These are phyloP conservation scores for Upupa epops DNA, from an alignment of 2,113 vertebrate genomes.

Conservation along the genomic window DNA sequence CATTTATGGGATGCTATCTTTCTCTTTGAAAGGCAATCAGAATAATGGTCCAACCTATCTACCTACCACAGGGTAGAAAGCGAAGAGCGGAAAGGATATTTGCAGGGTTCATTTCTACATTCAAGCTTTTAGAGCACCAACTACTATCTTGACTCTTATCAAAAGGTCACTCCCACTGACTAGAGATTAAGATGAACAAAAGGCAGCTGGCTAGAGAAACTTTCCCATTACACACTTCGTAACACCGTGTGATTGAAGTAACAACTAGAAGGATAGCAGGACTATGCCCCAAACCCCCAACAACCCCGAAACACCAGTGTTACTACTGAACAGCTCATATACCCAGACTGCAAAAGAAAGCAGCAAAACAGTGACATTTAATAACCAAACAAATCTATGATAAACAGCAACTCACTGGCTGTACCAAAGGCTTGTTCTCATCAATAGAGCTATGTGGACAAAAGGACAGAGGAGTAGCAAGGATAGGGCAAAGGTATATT, in stretches of 20 bases:
- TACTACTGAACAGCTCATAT: neutral
- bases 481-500: neutral
- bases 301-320: neutral
- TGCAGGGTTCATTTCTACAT: fast-evolving
- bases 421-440: neutral
- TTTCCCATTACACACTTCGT: neutral
- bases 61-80: neutral
- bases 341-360: neutral
- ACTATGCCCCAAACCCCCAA: neutral
- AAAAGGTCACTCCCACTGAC: neutral
- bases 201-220: neutral
- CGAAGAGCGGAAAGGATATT: neutral
- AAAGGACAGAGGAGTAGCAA: neutral
- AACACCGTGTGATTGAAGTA: neutral
- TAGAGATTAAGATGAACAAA: neutral
- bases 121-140: neutral
- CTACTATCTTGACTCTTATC: neutral
- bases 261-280: neutral
- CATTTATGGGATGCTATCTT: neutral
- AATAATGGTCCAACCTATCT: neutral
- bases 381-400: neutral
- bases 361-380: neutral
- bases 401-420: neutral
- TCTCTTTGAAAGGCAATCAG: neutral
- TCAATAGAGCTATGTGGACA: neutral